Evolutionary conservation across 2,113 vertebrate genomes (phyloP).

Genomic region (Ellobius talpinus): DNA sequence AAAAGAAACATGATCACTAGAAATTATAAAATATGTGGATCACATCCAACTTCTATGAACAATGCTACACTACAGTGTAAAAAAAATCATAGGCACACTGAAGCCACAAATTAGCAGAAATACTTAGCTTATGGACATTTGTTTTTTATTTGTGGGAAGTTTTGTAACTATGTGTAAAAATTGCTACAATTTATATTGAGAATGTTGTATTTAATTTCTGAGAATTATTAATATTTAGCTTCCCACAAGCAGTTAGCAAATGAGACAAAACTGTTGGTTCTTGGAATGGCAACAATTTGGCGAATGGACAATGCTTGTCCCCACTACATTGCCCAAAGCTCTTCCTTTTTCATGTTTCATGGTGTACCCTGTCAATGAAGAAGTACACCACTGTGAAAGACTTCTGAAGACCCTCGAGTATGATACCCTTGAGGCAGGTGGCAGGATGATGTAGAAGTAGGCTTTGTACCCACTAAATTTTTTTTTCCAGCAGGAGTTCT

Average conservation of each 20-base stretch:
- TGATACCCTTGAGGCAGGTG: slow-evolving; percentile 39
- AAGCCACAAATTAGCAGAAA: not conserved
- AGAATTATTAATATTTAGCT: not conserved
- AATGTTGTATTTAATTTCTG: not conserved
- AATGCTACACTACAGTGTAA: not conserved
- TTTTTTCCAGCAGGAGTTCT: slow-evolving; percentile 20
- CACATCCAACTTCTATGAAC: not conserved
- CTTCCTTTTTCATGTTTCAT: not conserved
- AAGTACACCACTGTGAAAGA: not conserved
- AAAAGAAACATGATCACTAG: not conserved
- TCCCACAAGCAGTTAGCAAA: not conserved
- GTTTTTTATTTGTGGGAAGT: not conserved
- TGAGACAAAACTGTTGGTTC: not conserved
- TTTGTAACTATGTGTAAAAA: not conserved
- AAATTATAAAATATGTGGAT: not conserved
- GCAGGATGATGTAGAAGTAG: slow-evolving; percentile 49
- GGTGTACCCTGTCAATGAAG: not conserved
- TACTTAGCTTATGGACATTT: not conserved
- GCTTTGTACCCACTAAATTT: slow-evolving; percentile 10
- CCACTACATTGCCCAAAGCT: not conserved
- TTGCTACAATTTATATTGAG: not conserved
- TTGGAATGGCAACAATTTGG: not conserved
- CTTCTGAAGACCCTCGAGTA: slow-evolving; percentile 33
- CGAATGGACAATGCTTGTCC: not conserved
- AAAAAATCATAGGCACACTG: not conserved